Conservation (phyloP, 2,797 vertebrate species). For the Cryptoprocta ferox region DNA sequence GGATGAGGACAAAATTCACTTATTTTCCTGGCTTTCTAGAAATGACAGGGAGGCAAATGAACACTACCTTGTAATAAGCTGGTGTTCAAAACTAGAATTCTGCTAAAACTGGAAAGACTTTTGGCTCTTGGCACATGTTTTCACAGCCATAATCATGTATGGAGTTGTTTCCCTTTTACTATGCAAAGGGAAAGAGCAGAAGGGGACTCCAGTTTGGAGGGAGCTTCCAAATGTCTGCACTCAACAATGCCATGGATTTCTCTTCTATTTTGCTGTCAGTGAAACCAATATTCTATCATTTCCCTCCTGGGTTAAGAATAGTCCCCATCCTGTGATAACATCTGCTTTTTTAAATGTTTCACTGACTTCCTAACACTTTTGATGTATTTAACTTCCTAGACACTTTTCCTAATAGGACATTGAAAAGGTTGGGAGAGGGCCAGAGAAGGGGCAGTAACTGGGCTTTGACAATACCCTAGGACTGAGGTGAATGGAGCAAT, state of each 20-base stretch:
- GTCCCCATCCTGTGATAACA: not conserved
- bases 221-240: not conserved
- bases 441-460: not conserved
- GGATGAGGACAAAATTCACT: not conserved
- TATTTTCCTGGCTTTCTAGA: constrained; percentile 7
- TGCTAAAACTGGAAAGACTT: not conserved
- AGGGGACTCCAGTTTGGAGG: not conserved
- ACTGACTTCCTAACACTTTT: not conserved
- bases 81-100: not conserved
- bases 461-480: not conserved
- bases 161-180: not conserved
- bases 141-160: not conserved
- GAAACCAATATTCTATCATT: not conserved
- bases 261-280: not conserved
- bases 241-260: not conserved
- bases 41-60: not conserved
- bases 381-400: not conserved
- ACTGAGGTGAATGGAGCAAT: not conserved
- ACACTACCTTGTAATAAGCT: not conserved
- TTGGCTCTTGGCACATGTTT: not conserved
- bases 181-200: not conserved
- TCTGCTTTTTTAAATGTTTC: not conserved
- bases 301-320: not conserved
- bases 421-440: not conserved
- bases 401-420: not conserved